A percentile compares a stretch with the other conserved stretches of the same genome.
These are phyloP conservation scores for Martes martes DNA, from an alignment of 2,113 vertebrate species.

Conservation along the genomic window DNA sequence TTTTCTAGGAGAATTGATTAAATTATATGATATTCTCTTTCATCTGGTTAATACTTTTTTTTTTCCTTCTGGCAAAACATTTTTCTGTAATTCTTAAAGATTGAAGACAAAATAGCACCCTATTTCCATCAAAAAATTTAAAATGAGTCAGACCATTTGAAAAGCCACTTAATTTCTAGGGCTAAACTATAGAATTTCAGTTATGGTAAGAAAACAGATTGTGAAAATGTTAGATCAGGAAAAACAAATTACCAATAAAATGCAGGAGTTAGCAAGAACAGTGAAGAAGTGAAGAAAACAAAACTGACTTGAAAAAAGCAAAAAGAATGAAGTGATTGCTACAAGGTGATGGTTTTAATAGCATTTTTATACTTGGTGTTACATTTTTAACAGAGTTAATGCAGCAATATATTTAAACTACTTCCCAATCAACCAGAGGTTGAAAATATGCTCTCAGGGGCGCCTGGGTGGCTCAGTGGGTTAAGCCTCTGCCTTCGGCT, in stretches of 20 bases:
- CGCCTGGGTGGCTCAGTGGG: too few species aligned
- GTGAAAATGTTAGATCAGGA: neutral
- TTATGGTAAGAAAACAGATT: neutral
- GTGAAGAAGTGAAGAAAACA: neutral
- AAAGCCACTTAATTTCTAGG: neutral
- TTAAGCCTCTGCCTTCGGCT: too few species aligned
- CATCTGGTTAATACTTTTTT: neutral
- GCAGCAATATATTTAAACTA: conserved; percentile 52
- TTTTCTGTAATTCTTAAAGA: neutral
- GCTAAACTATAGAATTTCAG: neutral
- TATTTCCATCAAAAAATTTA: neutral
- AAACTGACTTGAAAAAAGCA: neutral
- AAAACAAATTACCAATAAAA: neutral
- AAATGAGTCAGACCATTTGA: neutral
- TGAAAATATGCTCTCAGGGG: conserved; percentile 39
- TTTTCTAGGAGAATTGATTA: neutral
- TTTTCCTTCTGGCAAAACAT: neutral
- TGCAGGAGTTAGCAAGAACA: neutral
- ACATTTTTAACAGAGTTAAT: conserved; percentile 51
- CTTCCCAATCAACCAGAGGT: conserved; percentile 20
- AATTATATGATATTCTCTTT: neutral
- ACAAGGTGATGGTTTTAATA: neutral
- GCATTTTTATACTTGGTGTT: conserved; percentile 31
- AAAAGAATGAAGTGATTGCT: neutral
- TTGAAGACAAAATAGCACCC: neutral